phyloP scores from a whole-genome alignment of 2,888 invertebrate species.

The Leptinotarsa rubiginosa region DNA sequence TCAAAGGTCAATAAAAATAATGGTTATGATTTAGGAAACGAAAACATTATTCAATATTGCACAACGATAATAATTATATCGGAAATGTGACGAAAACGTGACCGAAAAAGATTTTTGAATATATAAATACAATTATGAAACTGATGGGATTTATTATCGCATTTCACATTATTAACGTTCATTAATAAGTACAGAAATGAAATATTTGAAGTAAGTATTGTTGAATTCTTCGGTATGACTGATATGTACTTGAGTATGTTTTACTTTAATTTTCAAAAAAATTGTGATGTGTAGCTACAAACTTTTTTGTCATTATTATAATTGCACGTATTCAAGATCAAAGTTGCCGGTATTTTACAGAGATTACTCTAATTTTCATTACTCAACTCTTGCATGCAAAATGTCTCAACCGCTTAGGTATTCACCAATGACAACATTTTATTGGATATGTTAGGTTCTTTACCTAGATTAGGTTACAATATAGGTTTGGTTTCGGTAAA shows the following conservation, averaged over 20 bases:
- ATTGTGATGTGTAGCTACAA: neutral
- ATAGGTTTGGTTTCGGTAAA: no score
- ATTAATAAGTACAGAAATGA: constrained; percentile 1
- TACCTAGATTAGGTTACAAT: no score
- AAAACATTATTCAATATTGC: constrained; percentile 16
- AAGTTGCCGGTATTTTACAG: no score
- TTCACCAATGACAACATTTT: no score
- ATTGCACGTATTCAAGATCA: no score
- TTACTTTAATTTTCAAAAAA: neutral
- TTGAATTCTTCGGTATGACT: neutral
- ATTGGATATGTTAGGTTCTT: no score
- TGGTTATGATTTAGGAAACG: constrained; percentile 2
- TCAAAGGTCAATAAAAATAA: constrained; percentile 15
- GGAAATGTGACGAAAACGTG: constrained; percentile 17
- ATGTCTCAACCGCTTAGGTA: no score
- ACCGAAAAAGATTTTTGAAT: neutral
- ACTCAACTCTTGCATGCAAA: no score
- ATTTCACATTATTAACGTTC: neutral
- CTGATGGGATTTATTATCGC: neutral
- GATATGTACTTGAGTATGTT: neutral
- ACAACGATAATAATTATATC: constrained; percentile 9
- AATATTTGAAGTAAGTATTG: constrained; percentile 15
- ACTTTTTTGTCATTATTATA: neutral
- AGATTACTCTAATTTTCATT: no score
- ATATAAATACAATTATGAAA: constrained; percentile 11